A percentile compares a stretch with the other conserved stretches of the same genome.
phyloP scores from a whole-genome alignment of 2,797 vertebrate genomes.

The Lutjanus argentimaculatus region DNA sequence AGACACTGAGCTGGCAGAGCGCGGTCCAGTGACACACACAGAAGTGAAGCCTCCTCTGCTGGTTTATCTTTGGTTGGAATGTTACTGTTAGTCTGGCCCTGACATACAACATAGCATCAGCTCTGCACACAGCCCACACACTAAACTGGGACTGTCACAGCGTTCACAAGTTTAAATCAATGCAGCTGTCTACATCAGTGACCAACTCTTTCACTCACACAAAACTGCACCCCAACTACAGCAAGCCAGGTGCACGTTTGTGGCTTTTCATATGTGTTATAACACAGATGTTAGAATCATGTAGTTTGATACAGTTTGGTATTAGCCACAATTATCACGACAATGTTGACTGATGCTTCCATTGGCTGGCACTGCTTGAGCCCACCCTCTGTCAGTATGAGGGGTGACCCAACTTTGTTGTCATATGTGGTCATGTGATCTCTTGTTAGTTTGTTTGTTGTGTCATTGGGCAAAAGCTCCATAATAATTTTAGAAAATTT shows the following conservation, averaged over 20 bases:
- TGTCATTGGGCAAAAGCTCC: too few species aligned
- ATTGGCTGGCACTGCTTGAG: neutral
- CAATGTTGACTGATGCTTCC: neutral
- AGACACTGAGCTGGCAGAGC: constrained; percentile 25
- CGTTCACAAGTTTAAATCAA: neutral
- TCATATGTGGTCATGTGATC: neutral
- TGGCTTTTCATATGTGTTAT: neutral
- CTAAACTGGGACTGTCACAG: constrained; percentile 5
- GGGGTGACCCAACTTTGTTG: neutral
- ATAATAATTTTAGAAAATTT: too few species aligned
- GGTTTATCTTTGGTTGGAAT: constrained; percentile 63
- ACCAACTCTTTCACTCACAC: too few species aligned
- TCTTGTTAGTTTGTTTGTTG: too few species aligned
- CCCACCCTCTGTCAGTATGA: neutral
- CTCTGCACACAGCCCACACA: constrained; percentile 19
- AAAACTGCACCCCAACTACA: too few species aligned
- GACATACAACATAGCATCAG: constrained; percentile 44
- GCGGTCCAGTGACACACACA: neutral
- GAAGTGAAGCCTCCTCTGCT: constrained; percentile 20
- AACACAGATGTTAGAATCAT: neutral
- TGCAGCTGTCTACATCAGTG: too few species aligned
- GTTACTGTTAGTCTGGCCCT: constrained; percentile 49
- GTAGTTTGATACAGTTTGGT: neutral
- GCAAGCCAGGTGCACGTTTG: neutral
- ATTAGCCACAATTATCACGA: neutral